Conservation (phyloP, 2,797 vertebrate species). For the Pelodytes ibericus region DNA sequence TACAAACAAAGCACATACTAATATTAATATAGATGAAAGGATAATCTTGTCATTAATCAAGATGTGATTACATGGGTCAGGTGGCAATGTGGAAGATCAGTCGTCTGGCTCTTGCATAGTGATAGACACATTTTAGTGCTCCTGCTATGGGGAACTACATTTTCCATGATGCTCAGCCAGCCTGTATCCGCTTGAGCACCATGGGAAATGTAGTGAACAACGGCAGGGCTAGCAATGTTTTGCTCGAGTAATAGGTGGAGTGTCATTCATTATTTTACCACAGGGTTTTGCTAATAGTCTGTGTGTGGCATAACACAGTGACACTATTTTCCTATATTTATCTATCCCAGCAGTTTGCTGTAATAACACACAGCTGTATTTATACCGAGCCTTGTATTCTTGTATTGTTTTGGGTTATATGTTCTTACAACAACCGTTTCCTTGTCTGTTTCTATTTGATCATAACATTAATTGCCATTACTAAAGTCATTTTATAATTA, state of each 20-base stretch:
- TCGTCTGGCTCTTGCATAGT: background rate
- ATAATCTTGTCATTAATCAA: slow-evolving; percentile 48
- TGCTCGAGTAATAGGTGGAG: background rate
- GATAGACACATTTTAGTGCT: too few relatives aligned
- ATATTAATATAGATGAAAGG: slow-evolving; percentile 47
- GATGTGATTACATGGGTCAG: slow-evolving; percentile 34
- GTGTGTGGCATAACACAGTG: slow-evolving; percentile 20
- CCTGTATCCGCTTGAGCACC: too few relatives aligned
- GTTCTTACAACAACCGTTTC: background rate
- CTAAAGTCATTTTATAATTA: slow-evolving; percentile 17
- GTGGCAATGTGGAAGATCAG: slow-evolving; percentile 1
- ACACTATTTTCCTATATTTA: slow-evolving; percentile 17
- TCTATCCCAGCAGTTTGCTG: slow-evolving; percentile 24
- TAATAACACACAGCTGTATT: slow-evolving; percentile 42
- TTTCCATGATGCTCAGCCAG: too few relatives aligned
- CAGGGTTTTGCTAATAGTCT: background rate
- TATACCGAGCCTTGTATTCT: slow-evolving; percentile 18
- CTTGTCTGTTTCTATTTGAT: slow-evolving; percentile 18
- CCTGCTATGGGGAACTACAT: too few relatives aligned
- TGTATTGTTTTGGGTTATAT: slow-evolving; percentile 7
- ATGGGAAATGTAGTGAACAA: too few relatives aligned
- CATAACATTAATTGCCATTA: slow-evolving; percentile 23
- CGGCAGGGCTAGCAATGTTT: too few relatives aligned
- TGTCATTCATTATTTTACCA: slow-evolving; percentile 20
- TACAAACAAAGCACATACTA: slow-evolving; percentile 19